Percentiles rank a stretch among this genome's conserved stretches.
Conservation (phyloP, 2,797 vertebrate species). For the Megaceryle alcyon region DNA sequence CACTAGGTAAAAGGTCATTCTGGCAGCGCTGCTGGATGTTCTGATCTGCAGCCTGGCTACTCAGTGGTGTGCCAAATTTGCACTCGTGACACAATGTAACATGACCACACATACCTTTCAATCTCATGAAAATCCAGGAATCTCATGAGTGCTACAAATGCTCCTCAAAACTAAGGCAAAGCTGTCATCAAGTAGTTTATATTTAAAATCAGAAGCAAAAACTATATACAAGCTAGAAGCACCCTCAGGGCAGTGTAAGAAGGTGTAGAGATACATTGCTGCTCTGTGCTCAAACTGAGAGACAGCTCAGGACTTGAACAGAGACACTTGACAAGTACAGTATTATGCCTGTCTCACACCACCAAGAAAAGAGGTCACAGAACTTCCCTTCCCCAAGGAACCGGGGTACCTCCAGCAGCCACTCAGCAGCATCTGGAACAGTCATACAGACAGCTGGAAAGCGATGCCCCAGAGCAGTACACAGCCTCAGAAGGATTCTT, state of each 20-base stretch:
- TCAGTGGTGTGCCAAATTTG: background rate
- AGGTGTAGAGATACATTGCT: background rate
- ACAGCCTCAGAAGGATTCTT: background rate
- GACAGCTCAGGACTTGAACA: background rate
- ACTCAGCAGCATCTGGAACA: background rate
- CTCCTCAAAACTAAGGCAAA: background rate
- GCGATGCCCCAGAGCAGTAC: background rate
- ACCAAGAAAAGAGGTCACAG: background rate
- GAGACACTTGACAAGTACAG: background rate
- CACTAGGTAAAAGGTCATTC: background rate
- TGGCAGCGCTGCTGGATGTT: background rate
- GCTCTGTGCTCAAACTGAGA: background rate
- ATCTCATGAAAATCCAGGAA: background rate
- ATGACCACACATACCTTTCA: background rate
- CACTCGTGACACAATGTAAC: background rate
- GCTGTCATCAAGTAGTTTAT: background rate
- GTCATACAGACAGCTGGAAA: background rate
- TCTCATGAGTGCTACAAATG: background rate
- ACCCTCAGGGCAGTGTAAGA: background rate
- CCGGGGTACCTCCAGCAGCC: background rate
- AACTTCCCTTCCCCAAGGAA: background rate
- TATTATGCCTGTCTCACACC: background rate
- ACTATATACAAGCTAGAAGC: background rate
- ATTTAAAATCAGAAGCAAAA: background rate
- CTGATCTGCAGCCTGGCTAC: background rate